Conservation (phyloP, 2,888 invertebrate genomes). For the Noctua pronuba region DNA sequence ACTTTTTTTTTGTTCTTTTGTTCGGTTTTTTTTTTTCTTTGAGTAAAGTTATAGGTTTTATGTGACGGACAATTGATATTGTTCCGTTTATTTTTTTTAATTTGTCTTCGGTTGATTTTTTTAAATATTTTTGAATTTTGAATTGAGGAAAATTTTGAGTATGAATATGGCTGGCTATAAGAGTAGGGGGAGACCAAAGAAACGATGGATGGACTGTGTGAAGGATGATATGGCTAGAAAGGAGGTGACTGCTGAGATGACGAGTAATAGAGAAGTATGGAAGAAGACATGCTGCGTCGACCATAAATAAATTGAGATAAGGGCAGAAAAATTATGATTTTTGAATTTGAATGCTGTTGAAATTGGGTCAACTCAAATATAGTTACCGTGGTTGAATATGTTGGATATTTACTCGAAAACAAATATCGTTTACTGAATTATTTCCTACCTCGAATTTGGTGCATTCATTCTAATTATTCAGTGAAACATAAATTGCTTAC, state of each 20-base stretch:
- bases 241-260: too few species aligned
- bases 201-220: too few species aligned
- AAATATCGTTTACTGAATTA: constrained; percentile 18
- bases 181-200: too few species aligned
- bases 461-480: constrained; percentile 18
- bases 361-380: constrained; percentile 22
- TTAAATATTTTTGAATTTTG: too few species aligned
- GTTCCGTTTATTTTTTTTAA: constrained; percentile 31
- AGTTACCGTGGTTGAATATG: constrained; percentile 12
- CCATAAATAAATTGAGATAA: too few species aligned
- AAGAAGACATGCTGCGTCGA: too few species aligned
- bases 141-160: too few species aligned
- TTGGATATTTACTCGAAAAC: constrained; percentile 25
- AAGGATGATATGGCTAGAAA: too few species aligned
- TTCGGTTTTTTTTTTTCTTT: constrained; percentile 23
- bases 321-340: too few species aligned
- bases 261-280: too few species aligned
- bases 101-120: constrained; percentile 1
- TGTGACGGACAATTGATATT: constrained; percentile 42
- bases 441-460: not conserved
- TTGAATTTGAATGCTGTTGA: constrained; percentile 1
- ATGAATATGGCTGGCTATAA: too few species aligned
- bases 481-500: not conserved
- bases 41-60: constrained; percentile 49
- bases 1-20: constrained; percentile 58